Conservation (phyloP, 2,888 invertebrate species). For the Acholoe squamosa region DNA sequence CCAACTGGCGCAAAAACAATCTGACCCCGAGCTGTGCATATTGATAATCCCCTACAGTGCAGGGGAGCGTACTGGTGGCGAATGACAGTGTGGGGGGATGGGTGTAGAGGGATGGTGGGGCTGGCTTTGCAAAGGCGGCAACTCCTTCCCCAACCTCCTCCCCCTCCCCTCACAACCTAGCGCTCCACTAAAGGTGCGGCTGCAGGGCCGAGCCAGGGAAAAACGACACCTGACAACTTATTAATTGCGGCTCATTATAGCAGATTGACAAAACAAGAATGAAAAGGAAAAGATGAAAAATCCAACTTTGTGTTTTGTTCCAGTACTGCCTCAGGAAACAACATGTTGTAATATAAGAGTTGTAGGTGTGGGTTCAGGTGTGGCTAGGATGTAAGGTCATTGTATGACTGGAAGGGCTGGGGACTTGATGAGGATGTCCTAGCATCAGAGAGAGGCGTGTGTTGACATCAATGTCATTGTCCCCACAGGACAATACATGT, state of each 20-base stretch:
- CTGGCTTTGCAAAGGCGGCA: conserved; percentile 23
- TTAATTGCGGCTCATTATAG: conserved; percentile 44
- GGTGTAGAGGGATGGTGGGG: neutral
- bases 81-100: neutral
- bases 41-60: neutral
- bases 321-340: neutral
- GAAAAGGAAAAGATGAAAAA: conserved; percentile 10
- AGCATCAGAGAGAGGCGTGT: neutral
- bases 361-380: neutral
- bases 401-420: neutral
- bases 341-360: conserved; percentile 4
- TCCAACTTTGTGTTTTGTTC: neutral
- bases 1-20: conserved; percentile 39
- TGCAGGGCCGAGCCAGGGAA: neutral
- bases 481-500: neutral
- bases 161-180: neutral
- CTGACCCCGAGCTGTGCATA: conserved; percentile 31
- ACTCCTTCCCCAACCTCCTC: neutral
- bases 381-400: neutral
- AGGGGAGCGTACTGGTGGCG: neutral
- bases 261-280: conserved; percentile 29
- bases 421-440: neutral
- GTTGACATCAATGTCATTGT: conserved; percentile 14
- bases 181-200: neutral
- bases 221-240: conserved; percentile 19